Evolutionary conservation across 2,113 vertebrate genomes (phyloP), one percentile per base, ranked within the genome.

Genomic region (Dinomys branickii): DNA sequence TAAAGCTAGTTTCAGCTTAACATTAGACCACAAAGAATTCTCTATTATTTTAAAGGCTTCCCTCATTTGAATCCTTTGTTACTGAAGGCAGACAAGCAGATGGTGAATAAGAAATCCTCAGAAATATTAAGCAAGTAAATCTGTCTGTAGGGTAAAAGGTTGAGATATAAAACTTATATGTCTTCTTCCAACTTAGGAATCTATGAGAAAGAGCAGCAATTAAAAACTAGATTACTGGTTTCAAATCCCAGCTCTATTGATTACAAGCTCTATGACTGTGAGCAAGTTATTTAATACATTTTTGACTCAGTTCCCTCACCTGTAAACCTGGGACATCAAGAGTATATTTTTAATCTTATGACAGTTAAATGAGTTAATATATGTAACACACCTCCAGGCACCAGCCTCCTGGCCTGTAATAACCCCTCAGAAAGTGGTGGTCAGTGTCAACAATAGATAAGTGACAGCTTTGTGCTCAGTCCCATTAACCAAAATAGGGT

Each of bases 181-280:
- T 90, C 78, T 86, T 92, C 93, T 88, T 88, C 78, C 28, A 67
- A 63, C 50, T 38, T 87, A 58, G 38, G 47, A 71, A 52, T 71
- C 81, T 75, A 80, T 44, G 44, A 82, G 58, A 59, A 85, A 71
- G 3, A 88, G 38, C 30, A 73, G 35, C 59, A 71, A 85, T 56
- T 61, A 92, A 56, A n/a, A 96, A 88, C 22, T 26, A 90, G 81
- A 71, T 22, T 67, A 38, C 35, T 91, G n/a, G 59, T 83, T 94
- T 96, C 61, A 87, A 80, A 83, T 41, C 54, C 38, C 10, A 38
- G 19, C 52, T 59, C 77, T 96, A 73, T 58, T 30, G 30, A 47
- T 78, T 84, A 87, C n/a, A 71, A 88, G 44, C 47, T 67, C 5
- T 54, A 50, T 78, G 33, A 47, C 33, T 69, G 0, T 61, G 28